Evolutionary conservation across 2,888 invertebrate species (phyloP).

Genomic region (Cetonia aurata): DNA sequence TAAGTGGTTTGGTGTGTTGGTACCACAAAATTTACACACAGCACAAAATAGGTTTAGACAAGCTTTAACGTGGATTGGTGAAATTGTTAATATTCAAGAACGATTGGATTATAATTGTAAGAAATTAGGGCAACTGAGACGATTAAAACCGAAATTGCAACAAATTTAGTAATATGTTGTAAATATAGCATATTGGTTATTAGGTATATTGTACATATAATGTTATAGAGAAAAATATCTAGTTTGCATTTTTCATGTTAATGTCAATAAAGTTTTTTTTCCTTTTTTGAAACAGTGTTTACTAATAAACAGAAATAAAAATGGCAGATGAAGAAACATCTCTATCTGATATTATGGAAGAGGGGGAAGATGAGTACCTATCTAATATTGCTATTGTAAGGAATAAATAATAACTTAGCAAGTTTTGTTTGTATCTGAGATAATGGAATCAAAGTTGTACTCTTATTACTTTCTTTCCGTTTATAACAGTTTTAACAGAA

Average conservation of each 20-base stretch:
- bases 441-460: too few relatives aligned
- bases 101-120: slow-evolving; percentile 67
- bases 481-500: too few relatives aligned
- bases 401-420: too few relatives aligned
- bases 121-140: slow-evolving; percentile 59
- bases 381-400: too few relatives aligned
- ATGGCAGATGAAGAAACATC: slow-evolving; percentile 1
- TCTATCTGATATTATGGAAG: background rate
- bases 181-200: background rate
- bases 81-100: slow-evolving; percentile 78
- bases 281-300: background rate
- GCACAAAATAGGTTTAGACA: slow-evolving; percentile 82
- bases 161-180: slow-evolving; percentile 46
- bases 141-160: slow-evolving; percentile 54
- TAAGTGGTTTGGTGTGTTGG: slow-evolving; percentile 89
- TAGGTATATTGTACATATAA: too few relatives aligned
- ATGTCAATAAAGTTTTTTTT: slow-evolving; percentile 4
- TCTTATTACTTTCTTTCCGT: too few relatives aligned
- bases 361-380: background rate
- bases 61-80: slow-evolving; percentile 75
- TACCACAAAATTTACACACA: slow-evolving; percentile 81
- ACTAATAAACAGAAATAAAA: background rate
- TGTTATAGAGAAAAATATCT: slow-evolving; percentile 12
- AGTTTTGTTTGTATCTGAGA: too few relatives aligned
- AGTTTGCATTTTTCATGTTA: slow-evolving; percentile 27